A percentile compares a stretch with the other conserved stretches of the same genome.
phyloP scores from a whole-genome alignment of 2,113 vertebrate genomes.

The Nothobranchius furzeri region DNA sequence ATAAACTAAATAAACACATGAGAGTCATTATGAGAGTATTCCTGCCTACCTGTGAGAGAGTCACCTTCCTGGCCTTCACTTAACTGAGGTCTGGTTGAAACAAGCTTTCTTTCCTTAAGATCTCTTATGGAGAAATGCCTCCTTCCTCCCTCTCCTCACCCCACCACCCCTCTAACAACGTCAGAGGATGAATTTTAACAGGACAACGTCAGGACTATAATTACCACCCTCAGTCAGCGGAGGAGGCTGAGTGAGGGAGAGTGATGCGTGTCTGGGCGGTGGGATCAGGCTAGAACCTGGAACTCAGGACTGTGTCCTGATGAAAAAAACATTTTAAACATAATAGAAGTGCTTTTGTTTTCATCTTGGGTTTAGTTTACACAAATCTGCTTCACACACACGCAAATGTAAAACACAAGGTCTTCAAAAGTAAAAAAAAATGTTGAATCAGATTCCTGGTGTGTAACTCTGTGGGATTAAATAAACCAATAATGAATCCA shows the following conservation, averaged over 20 bases:
- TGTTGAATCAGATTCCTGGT: too few species aligned
- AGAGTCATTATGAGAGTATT: neutral
- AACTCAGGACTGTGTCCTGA: constrained; percentile 19
- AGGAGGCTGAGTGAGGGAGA: constrained; percentile 11
- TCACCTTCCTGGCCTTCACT: constrained; percentile 34
- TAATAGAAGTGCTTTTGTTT: neutral
- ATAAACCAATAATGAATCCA: too few species aligned
- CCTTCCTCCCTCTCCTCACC: constrained; percentile 18
- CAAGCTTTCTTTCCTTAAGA: neutral
- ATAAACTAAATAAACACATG: too few species aligned
- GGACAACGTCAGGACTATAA: constrained; percentile 58
- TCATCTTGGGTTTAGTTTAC: neutral
- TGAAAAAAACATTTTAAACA: too few species aligned
- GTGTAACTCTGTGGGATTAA: too few species aligned
- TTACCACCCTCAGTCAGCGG: constrained; percentile 24
- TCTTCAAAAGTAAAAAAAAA: neutral
- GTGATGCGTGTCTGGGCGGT: constrained; percentile 27
- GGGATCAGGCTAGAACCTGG: constrained; percentile 27
- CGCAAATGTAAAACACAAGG: neutral
- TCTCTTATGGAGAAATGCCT: neutral
- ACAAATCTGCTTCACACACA: neutral
- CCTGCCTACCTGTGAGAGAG: constrained; percentile 53
- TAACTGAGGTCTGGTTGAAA: neutral
- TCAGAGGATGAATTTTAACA: constrained; percentile 54
- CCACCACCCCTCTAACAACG: constrained; percentile 30